A percentile compares a stretch with the other conserved stretches of the same genome.
phyloP scores from a whole-genome alignment of 2,888 invertebrate species.

The Phania funesta region DNA sequence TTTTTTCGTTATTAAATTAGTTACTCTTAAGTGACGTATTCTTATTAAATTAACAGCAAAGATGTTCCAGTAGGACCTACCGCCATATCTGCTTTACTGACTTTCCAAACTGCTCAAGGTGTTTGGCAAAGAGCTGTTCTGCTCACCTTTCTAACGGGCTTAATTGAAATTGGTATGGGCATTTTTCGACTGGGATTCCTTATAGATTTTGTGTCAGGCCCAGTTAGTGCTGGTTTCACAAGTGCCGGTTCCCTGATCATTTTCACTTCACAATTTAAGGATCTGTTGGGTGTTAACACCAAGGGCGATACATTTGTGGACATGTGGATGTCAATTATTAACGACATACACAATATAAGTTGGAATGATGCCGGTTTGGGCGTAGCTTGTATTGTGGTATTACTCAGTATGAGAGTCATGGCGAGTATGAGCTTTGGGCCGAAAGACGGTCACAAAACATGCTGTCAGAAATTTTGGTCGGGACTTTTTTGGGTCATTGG shows the following conservation, averaged over 20 bases:
- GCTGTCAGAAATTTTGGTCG: constrained; percentile 83
- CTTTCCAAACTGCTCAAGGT: constrained; percentile 88
- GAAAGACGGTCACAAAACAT: constrained; percentile 80
- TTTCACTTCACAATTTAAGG: constrained; percentile 92
- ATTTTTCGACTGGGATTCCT: constrained; percentile 91
- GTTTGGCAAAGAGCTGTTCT: constrained; percentile 85
- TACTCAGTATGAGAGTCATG: constrained; percentile 88
- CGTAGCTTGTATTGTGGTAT: constrained; percentile 86
- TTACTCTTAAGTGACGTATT: constrained; percentile 82
- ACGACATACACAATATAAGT: constrained; percentile 85
- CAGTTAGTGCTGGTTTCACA: constrained; percentile 93
- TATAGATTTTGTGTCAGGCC: constrained; percentile 94
- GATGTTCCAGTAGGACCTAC: constrained; percentile 97
- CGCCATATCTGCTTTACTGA: constrained; percentile 93
- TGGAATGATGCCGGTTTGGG: constrained; percentile 90
- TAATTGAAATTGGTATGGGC: constrained; percentile 90
- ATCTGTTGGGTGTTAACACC: constrained; percentile 87
- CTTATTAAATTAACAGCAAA: constrained; percentile 85
- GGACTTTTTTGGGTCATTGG: constrained; percentile 88
- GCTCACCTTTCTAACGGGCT: constrained; percentile 87
- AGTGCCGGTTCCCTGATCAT: constrained; percentile 94
- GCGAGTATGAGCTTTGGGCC: constrained; percentile 85
- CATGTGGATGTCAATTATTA: constrained; percentile 88
- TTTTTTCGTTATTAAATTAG: background rate
- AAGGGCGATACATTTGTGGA: constrained; percentile 89